Evolutionary conservation across 2,888 invertebrate species (phyloP).

Genomic region (Agrotis ipsilon): DNA sequence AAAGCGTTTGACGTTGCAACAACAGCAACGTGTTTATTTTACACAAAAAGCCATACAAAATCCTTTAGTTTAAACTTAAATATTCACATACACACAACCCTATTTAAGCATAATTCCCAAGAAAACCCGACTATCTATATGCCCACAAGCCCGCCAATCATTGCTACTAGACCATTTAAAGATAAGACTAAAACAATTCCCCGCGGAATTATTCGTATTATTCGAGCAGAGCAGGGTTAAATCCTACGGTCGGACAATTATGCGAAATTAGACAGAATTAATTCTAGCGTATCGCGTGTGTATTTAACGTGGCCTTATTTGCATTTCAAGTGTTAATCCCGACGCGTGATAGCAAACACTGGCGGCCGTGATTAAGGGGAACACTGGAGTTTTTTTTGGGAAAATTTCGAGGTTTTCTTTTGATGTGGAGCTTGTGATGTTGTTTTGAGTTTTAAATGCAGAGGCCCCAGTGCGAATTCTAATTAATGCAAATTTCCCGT

Average conservation of each 20-base stretch:
- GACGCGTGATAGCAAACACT: conserved; percentile 64
- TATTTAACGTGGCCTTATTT: conserved; percentile 66
- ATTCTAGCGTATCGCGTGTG: conserved; percentile 67
- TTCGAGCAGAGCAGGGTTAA: conserved; percentile 59
- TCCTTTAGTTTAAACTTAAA: background rate
- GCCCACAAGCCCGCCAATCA: conserved; percentile 43
- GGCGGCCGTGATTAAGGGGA: conserved; percentile 54
- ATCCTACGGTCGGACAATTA: conserved; percentile 65
- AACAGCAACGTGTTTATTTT: conserved; percentile 8
- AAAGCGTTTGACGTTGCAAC: background rate
- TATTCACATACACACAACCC: background rate
- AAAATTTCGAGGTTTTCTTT: conserved; percentile 29
- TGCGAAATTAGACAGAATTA: conserved; percentile 69
- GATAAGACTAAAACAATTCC: conserved; percentile 62
- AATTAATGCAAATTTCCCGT: no score
- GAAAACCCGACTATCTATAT: conserved; percentile 33
- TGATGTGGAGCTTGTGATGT: background rate
- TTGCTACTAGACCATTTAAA: conserved; percentile 35
- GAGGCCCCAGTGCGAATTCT: no score
- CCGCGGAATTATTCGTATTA: conserved; percentile 57
- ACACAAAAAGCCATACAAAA: conserved; percentile 5
- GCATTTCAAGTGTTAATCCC: conserved; percentile 71
- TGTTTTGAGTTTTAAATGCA: background rate
- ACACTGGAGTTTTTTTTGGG: conserved; percentile 10
- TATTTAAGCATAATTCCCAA: conserved; percentile 3